Percentiles rank a stretch among this genome's conserved stretches.
These are phyloP conservation scores for Limnephilus auricula DNA, from an alignment of 2,888 invertebrate genomes.

Conservation along the genomic window DNA sequence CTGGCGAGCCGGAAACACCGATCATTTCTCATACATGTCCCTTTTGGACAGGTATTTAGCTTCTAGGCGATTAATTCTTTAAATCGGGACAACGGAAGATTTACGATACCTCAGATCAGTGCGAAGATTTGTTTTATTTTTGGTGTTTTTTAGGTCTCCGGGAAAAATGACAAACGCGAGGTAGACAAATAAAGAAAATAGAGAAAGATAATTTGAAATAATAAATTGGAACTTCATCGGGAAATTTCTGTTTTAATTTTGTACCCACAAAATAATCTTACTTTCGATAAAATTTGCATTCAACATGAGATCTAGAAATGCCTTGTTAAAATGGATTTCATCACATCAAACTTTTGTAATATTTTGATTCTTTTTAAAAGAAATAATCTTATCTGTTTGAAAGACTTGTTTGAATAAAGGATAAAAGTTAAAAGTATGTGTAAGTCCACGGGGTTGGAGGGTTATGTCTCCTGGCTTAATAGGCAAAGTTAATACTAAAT, in stretches of 20 bases:
- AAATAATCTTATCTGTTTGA: not conserved
- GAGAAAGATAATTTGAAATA: not conserved
- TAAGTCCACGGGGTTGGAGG: not conserved
- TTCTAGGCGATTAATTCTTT: conserved; percentile 59
- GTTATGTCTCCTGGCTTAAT: conserved; percentile 10
- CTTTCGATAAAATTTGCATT: too few relatives aligned
- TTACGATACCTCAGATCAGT: conserved; percentile 24
- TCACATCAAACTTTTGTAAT: not conserved
- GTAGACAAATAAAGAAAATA: not conserved
- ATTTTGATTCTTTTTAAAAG: not conserved
- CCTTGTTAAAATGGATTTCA: too few relatives aligned
- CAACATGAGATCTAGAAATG: too few relatives aligned
- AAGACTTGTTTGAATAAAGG: not conserved
- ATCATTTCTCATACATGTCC: conserved; percentile 63
- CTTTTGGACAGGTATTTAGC: conserved; percentile 58
- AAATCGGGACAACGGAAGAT: conserved; percentile 32
- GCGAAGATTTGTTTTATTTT: conserved; percentile 13
- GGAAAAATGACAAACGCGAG: not conserved
- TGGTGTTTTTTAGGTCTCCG: not conserved
- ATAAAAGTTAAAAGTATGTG: not conserved
- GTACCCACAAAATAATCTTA: not conserved
- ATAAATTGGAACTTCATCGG: not conserved
- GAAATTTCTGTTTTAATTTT: not conserved
- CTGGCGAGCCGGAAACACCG: conserved; percentile 52
- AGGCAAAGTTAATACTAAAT: conserved; percentile 47